Percentiles rank a stretch among this genome's conserved stretches.
These are phyloP conservation scores for Podarcis lilfordi DNA, from an alignment of 2,797 vertebrate species.

Conservation along the genomic window DNA sequence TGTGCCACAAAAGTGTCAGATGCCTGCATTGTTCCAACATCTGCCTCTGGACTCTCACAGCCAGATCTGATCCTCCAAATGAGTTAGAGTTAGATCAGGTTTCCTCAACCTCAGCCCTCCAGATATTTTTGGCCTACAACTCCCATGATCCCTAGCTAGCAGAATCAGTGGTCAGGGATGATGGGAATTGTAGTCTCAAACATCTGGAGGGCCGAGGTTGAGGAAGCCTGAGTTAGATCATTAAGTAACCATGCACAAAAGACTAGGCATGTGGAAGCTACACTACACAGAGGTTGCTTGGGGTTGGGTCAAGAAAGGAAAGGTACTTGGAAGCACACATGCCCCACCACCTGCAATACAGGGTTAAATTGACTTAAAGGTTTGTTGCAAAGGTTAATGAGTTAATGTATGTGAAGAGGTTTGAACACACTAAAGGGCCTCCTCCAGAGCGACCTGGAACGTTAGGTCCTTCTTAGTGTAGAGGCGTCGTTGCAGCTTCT, in stretches of 20 bases:
- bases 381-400: neutral
- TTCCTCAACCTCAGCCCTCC: too few species aligned
- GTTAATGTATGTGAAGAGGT: neutral
- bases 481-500: too few species aligned
- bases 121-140: too few species aligned
- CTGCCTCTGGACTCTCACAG: neutral
- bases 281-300: neutral
- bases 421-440: neutral
- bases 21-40: neutral
- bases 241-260: neutral
- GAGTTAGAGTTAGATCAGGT: too few species aligned
- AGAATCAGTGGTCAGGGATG: too few species aligned
- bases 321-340: neutral
- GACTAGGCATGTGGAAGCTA: neutral
- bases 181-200: too few species aligned
- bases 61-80: neutral
- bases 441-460: too few species aligned
- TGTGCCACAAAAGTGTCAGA: neutral
- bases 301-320: neutral
- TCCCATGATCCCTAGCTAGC: too few species aligned
- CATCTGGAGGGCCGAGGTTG: too few species aligned
- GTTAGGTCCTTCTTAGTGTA: too few species aligned
- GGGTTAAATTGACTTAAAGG: neutral
- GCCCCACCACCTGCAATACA: neutral
- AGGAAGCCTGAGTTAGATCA: neutral